Evolutionary conservation across 2,797 vertebrate genomes (phyloP), one percentile per base, ranked within the genome.

Genomic region (Argentina silus): DNA sequence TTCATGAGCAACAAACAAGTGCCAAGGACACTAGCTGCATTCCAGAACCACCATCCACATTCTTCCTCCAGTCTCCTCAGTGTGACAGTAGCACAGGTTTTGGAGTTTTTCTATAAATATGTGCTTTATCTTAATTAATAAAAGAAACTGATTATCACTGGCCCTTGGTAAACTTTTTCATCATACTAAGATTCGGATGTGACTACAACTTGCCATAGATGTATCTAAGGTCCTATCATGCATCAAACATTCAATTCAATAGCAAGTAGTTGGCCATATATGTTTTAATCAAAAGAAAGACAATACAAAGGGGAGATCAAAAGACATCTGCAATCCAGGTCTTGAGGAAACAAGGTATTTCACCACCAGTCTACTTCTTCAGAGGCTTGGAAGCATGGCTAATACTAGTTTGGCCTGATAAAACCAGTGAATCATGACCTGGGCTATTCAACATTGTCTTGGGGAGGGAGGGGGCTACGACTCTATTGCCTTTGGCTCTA

Each of bases 401-500:
- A 4, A 36, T 36, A 36, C 27, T 36, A 36, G 27, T 36, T 36
- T 36, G 4, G 27, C 27, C 27, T 36, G 27, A 36, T 36, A 36
- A 36, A 4, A 36, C 27, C 27, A 53, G n/a, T 53, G 50, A 53
- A 53, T 9, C 12, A 53, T 2, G 50, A n/a, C 19, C 7, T 55
- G 53, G 51, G 53, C 53, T 55, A 15, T 55, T n/a, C 53, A 19
- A 36, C 27, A 36, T 36, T 36, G 53, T 7, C n/a, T 55, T 15
- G 11, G 42, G 21, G 48, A 15, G 42, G 21, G 48, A 2, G 7
- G 12, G 62, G 12, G 21, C 88, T 91, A 96, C 0, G 93, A 88
- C 68, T 94, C 83, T 0, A 91, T 72, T 1, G 86, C 74, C 73
- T 95, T 93, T 69, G 92, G 87, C 9, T 94, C 93, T 15, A 83